These are phyloP conservation scores for Solenopsis fugax DNA, from an alignment of 1,140 invertebrate species.

Conservation along the genomic window DNA sequence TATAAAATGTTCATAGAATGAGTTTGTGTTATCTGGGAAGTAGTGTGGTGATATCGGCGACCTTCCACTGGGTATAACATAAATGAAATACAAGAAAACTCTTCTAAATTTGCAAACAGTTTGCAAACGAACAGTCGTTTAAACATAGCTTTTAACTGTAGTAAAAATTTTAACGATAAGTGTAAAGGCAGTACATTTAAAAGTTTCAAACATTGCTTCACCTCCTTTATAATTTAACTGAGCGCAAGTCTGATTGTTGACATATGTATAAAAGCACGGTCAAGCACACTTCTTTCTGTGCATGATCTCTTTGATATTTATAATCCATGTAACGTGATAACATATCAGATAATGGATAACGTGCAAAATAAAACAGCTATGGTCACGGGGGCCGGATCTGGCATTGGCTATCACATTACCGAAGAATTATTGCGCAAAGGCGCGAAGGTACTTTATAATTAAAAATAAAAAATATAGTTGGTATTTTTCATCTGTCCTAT, in stretches of 20 bases:
- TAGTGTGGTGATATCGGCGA: too few relatives aligned
- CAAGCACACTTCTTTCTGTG: background rate
- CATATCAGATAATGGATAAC: constrained; percentile 13
- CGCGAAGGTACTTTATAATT: constrained; percentile 73
- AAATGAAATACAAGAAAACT: too few relatives aligned
- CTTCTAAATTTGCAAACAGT: too few relatives aligned
- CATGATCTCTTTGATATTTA: background rate
- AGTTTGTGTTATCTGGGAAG: too few relatives aligned
- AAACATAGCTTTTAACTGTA: too few relatives aligned
- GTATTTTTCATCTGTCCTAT: background rate
- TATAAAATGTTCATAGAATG: too few relatives aligned
- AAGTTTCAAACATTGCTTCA: too few relatives aligned
- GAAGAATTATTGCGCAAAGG: constrained; percentile 83
- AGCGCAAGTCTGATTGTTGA: background rate
- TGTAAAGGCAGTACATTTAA: too few relatives aligned
- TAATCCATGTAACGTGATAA: background rate
- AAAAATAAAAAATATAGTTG: background rate
- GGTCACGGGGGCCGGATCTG: constrained; percentile 84
- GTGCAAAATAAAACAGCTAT: constrained; percentile 84
- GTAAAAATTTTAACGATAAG: too few relatives aligned
- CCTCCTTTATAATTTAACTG: too few relatives aligned
- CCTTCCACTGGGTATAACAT: too few relatives aligned
- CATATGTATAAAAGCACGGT: background rate
- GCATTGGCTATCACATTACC: constrained; percentile 84
- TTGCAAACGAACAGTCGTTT: too few relatives aligned